Conservation (phyloP, 2,888 invertebrate genomes). For the Tipula helvola region DNA sequence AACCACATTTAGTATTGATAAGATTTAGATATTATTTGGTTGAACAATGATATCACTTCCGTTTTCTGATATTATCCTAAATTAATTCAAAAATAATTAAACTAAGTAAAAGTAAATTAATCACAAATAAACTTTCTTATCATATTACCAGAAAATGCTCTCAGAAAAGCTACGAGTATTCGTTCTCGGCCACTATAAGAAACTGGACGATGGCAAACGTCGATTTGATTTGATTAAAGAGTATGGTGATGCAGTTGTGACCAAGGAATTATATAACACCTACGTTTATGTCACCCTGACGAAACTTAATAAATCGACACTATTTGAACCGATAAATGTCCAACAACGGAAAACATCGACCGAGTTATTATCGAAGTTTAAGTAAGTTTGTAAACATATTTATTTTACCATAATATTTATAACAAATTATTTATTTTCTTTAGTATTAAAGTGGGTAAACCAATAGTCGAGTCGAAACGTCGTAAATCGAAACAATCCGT, state of each 20-base stretch:
- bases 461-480: not conserved
- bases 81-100: not conserved
- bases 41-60: no score
- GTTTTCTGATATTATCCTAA: no score
- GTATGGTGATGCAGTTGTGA: not conserved
- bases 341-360: not conserved
- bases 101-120: no score
- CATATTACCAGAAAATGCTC: not conserved
- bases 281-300: not conserved
- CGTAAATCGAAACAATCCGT: not conserved
- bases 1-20: no score
- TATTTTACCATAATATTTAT: not conserved
- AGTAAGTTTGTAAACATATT: not conserved
- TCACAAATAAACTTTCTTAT: not conserved
- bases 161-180: not conserved
- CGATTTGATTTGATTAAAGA: not conserved
- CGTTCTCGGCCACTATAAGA: not conserved
- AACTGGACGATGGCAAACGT: not conserved
- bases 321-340: not conserved
- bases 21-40: no score
- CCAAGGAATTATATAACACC: not conserved
- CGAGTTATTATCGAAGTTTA: constrained; percentile 1
- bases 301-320: not conserved
- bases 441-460: not conserved
- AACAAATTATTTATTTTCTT: not conserved